Evolutionary conservation across 2,113 vertebrate genomes (phyloP).

Genomic region (Sylvietta virens): DNA sequence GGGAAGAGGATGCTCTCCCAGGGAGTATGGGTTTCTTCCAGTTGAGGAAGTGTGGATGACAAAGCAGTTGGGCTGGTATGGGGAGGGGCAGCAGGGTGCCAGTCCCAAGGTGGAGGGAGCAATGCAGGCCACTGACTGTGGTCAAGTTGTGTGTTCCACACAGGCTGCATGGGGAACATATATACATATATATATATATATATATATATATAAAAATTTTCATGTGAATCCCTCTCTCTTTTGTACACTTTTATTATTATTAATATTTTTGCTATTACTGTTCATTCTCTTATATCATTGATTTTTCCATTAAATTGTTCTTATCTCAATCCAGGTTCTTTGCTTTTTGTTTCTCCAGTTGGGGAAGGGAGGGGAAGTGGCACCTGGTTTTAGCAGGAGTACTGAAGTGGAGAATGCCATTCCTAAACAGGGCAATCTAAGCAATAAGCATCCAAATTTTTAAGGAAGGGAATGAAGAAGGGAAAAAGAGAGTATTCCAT

Average conservation of each 20-base stretch:
- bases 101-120: accelerated
- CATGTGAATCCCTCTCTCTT: not conserved
- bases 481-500: not conserved
- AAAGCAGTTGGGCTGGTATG: not conserved
- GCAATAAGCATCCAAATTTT: not conserved
- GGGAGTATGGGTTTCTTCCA: not conserved
- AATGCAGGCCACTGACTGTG: not conserved
- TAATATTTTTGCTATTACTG: not conserved
- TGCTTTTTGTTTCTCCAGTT: not conserved
- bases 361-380: not conserved
- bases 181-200: too few relatives aligned
- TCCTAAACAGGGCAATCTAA: not conserved
- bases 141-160: accelerated
- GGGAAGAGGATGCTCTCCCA: not conserved
- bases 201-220: not conserved
- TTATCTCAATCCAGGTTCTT: accelerated
- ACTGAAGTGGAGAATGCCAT: not conserved
- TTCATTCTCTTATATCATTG: not conserved
- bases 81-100: accelerated
- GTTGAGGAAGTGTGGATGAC: not conserved
- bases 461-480: not conserved
- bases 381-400: not conserved
- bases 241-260: not conserved
- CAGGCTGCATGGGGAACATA: accelerated
- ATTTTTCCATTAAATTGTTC: not conserved